A percentile compares a stretch with the other conserved stretches of the same genome.
phyloP scores from a whole-genome alignment of 2,888 invertebrate genomes.

The Blastobasis lacticolella region DNA sequence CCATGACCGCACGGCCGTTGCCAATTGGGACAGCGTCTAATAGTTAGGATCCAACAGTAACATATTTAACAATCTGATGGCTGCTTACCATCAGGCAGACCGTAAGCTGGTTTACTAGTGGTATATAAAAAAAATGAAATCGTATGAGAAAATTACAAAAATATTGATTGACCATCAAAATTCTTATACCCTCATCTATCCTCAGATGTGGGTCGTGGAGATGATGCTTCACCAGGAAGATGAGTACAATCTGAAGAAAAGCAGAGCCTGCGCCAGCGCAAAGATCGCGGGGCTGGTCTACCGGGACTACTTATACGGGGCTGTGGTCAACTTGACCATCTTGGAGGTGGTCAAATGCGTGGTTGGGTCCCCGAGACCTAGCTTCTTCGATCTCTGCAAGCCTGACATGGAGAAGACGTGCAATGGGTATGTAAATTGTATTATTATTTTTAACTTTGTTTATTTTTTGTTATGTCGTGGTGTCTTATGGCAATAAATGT shows the following conservation, averaged over 20 bases:
- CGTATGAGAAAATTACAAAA: too few relatives aligned
- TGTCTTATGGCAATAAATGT: too few relatives aligned
- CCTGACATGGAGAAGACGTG: slow-evolving; percentile 80
- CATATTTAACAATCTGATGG: too few relatives aligned
- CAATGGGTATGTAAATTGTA: slow-evolving; percentile 48
- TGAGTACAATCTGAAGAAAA: slow-evolving; percentile 61
- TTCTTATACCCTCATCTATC: neutral
- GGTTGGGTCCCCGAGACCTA: slow-evolving; percentile 83
- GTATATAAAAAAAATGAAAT: too few relatives aligned
- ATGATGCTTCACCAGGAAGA: slow-evolving; percentile 48
- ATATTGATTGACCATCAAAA: too few relatives aligned
- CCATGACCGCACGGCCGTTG: too few relatives aligned
- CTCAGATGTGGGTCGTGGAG: slow-evolving; percentile 66
- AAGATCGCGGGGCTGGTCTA: slow-evolving; percentile 66
- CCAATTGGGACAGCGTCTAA: too few relatives aligned
- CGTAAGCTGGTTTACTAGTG: too few relatives aligned
- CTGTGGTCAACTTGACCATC: slow-evolving; percentile 75
- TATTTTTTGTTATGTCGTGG: too few relatives aligned
- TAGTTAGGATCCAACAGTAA: too few relatives aligned
- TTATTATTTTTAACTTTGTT: too few relatives aligned
- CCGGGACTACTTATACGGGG: slow-evolving; percentile 77
- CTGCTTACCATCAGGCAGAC: too few relatives aligned
- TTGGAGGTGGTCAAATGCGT: slow-evolving; percentile 78
- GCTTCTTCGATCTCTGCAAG: slow-evolving; percentile 82
- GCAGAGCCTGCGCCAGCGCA: slow-evolving; percentile 42